phyloP scores from a whole-genome alignment of 2,888 invertebrate species.

The Tenthredo scrophulariae region DNA sequence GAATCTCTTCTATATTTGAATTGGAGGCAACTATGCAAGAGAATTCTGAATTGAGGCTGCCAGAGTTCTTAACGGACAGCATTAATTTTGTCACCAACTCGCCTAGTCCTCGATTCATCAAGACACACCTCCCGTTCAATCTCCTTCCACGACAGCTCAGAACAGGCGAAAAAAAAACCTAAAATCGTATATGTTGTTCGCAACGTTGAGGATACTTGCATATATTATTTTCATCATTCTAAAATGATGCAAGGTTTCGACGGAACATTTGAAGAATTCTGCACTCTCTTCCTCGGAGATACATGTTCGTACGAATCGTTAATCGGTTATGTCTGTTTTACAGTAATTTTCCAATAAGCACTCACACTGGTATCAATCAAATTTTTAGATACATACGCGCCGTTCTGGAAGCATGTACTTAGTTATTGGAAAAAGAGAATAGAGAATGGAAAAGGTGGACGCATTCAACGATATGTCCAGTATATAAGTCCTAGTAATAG shows the following conservation, averaged over 20 bases:
- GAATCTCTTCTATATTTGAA: slow-evolving; percentile 74
- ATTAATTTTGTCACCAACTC: slow-evolving; percentile 73
- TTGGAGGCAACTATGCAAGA: slow-evolving; percentile 67
- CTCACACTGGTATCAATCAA: neutral
- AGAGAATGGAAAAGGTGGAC: slow-evolving; percentile 70
- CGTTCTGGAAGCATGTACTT: slow-evolving; percentile 69
- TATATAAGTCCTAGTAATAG: neutral
- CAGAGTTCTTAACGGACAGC: slow-evolving; percentile 66
- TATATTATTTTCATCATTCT: slow-evolving; percentile 86
- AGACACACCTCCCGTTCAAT: slow-evolving; percentile 83
- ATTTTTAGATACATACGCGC: slow-evolving; percentile 64
- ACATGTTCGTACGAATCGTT: slow-evolving; percentile 75
- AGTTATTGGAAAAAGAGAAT: slow-evolving; percentile 65
- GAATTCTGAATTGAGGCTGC: slow-evolving; percentile 38
- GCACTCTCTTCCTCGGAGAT: slow-evolving; percentile 82
- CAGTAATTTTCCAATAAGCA: neutral
- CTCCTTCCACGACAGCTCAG: slow-evolving; percentile 80
- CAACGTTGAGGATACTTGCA: slow-evolving; percentile 86
- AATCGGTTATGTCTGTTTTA: neutral
- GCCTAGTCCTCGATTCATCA: slow-evolving; percentile 82
- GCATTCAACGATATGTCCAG: too few relatives aligned
- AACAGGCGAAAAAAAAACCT: slow-evolving; percentile 73
- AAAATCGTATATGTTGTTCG: slow-evolving; percentile 86
- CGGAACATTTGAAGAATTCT: slow-evolving; percentile 81
- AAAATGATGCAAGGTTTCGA: slow-evolving; percentile 81